phyloP scores from a whole-genome alignment of 2,797 vertebrate species.

The Podarcis siculus region DNA sequence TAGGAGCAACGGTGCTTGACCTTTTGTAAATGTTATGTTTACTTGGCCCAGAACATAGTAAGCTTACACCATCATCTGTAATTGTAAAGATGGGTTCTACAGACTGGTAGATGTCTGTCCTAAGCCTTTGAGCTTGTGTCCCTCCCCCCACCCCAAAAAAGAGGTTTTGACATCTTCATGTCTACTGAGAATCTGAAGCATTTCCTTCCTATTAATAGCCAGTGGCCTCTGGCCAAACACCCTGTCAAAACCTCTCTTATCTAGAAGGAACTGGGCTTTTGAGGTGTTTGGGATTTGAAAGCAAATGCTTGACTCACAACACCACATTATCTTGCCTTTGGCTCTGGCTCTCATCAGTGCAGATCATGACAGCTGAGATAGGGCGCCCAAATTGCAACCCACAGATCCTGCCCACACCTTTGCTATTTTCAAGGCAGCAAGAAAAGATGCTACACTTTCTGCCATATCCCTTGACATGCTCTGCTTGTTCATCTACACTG shows the following conservation, averaged over 20 bases:
- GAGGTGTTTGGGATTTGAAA: not conserved
- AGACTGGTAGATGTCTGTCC: not conserved
- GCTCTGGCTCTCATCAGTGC: not conserved
- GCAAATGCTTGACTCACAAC: not conserved
- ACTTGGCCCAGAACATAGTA: slow-evolving; percentile 34
- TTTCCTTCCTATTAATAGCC: slow-evolving; percentile 39
- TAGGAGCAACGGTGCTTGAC: slow-evolving; percentile 37
- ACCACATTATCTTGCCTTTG: not conserved
- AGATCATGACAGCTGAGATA: not conserved
- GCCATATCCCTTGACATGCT: not conserved
- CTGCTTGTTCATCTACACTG: not conserved
- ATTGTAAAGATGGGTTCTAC: slow-evolving; percentile 38
- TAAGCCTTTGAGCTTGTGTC: not conserved
- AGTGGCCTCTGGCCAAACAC: not conserved
- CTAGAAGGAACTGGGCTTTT: not conserved
- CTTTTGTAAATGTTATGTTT: slow-evolving; percentile 4
- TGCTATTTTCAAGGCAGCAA: not conserved
- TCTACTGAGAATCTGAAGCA: not conserved
- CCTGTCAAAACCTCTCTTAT: not conserved
- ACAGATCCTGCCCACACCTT: not conserved
- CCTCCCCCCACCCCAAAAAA: not conserved
- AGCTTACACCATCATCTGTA: slow-evolving; percentile 24
- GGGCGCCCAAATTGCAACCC: not conserved
- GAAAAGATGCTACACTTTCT: not conserved
- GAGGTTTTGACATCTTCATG: not conserved